phyloP scores from a whole-genome alignment of 1,140 invertebrate genomes.

The Philaenus spumarius region DNA sequence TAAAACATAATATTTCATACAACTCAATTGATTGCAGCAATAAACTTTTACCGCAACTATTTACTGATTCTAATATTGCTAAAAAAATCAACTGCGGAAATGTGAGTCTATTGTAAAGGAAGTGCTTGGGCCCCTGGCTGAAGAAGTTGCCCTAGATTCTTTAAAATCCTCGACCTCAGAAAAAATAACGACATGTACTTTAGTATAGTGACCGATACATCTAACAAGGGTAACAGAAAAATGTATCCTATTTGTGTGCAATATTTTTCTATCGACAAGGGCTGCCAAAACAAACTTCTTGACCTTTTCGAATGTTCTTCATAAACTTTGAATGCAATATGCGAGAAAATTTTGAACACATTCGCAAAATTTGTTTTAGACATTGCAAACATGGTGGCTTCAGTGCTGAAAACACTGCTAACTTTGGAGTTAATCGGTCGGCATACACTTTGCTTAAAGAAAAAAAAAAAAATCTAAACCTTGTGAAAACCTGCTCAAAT shows the following conservation, averaged over 20 bases:
- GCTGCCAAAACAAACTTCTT: neutral
- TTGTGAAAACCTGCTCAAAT: neutral
- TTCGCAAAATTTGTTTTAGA: neutral
- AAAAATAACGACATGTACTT: neutral
- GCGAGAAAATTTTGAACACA: neutral
- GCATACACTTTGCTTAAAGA: conserved; percentile 3
- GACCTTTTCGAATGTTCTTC: neutral
- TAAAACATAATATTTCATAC: neutral
- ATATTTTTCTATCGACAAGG: neutral
- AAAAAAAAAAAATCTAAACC: conserved; percentile 5
- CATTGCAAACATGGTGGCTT: neutral
- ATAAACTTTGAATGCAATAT: neutral
- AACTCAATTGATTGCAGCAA: neutral
- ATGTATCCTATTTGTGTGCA: conserved; percentile 4
- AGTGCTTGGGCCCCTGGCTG: neutral
- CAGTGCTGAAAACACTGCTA: conserved; percentile 8
- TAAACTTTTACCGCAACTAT: neutral
- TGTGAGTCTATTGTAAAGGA: neutral
- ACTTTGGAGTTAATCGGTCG: neutral
- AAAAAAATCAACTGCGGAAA: neutral
- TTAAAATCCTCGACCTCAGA: neutral
- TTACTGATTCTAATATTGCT: neutral
- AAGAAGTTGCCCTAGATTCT: neutral
- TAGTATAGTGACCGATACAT: neutral
- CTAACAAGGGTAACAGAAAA: neutral